phyloP scores from a whole-genome alignment of 1,140 invertebrate genomes.

The Dolichoris vasculosae region DNA sequence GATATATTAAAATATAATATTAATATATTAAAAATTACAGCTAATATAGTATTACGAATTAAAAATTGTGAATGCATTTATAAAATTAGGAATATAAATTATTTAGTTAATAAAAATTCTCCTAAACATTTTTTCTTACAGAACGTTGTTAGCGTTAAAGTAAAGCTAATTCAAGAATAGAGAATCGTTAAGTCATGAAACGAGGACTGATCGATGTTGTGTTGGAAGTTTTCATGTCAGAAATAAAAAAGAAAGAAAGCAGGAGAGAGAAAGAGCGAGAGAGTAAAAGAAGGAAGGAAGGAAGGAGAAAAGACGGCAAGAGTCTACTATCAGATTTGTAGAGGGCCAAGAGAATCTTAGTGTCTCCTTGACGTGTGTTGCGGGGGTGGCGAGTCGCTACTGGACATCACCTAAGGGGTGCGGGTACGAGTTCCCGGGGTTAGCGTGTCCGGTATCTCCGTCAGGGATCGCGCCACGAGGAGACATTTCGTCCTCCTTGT shows the following conservation, averaged over 20 bases:
- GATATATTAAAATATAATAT: too few relatives aligned
- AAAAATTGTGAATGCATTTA: too few relatives aligned
- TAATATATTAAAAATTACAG: too few relatives aligned
- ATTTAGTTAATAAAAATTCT: too few relatives aligned
- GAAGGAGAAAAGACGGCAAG: neutral
- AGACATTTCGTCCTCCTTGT: slow-evolving; percentile 70
- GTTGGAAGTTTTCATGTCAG: slow-evolving; percentile 36
- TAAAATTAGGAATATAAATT: too few relatives aligned
- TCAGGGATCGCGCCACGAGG: slow-evolving; percentile 65
- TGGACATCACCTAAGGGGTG: slow-evolving; percentile 65
- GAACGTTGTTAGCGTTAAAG: neutral
- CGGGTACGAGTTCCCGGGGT: slow-evolving; percentile 55
- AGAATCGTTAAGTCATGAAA: slow-evolving; percentile 52
- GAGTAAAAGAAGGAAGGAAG: slow-evolving; percentile 19
- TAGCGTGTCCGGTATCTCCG: slow-evolving; percentile 74
- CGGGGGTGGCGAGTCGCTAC: slow-evolving; percentile 11
- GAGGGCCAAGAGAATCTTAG: slow-evolving; percentile 61
- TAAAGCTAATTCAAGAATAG: neutral
- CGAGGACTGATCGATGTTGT: slow-evolving; percentile 44
- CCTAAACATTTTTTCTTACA: neutral
- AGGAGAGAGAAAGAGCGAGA: neutral
- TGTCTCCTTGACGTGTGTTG: slow-evolving; percentile 60
- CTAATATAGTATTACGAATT: too few relatives aligned
- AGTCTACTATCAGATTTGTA: slow-evolving; percentile 40
- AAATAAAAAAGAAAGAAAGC: slow-evolving; percentile 27